A percentile compares a stretch with the other conserved stretches of the same genome.
Evolutionary conservation across 1,140 invertebrate genomes (phyloP).

Genomic region (Drosophila arizonae): DNA sequence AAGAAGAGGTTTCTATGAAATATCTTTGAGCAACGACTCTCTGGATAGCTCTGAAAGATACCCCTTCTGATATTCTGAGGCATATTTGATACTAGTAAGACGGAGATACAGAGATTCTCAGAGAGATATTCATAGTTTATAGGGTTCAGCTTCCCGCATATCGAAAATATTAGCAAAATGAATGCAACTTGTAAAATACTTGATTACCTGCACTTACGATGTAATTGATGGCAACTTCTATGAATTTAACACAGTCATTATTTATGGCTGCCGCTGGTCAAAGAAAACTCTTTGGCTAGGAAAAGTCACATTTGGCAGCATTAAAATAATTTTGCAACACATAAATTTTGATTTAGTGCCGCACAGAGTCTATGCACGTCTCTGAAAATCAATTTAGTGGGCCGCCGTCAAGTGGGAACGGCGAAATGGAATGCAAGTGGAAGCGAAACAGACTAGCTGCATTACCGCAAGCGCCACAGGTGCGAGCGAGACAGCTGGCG

Average conservation of each 20-base stretch:
- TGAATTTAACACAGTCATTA: conserved; percentile 64
- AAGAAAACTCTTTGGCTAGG: conserved; percentile 19
- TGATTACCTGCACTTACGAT: conserved; percentile 9
- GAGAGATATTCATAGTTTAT: too few species aligned
- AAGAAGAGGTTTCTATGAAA: too few species aligned
- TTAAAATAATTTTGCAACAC: conserved; percentile 79
- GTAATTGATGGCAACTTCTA: conserved; percentile 26
- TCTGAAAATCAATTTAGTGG: conserved; percentile 70
- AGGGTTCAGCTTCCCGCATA: too few species aligned
- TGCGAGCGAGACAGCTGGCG: background rate
- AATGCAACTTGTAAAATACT: background rate
- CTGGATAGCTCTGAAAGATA: too few species aligned
- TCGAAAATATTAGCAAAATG: background rate
- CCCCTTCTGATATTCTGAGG: too few species aligned
- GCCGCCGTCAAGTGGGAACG: background rate
- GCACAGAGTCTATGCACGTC: conserved; percentile 45
- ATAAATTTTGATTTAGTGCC: conserved; percentile 78
- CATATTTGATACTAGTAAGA: too few species aligned
- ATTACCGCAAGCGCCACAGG: too few species aligned
- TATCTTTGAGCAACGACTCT: too few species aligned
- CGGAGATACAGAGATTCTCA: too few species aligned
- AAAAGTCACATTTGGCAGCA: conserved; percentile 65
- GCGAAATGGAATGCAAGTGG: background rate
- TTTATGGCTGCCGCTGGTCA: conserved; percentile 37
- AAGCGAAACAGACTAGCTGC: background rate